These are phyloP conservation scores for Poeciliopsis retropinna DNA, from an alignment of 2,113 vertebrate species.

Conservation along the genomic window DNA sequence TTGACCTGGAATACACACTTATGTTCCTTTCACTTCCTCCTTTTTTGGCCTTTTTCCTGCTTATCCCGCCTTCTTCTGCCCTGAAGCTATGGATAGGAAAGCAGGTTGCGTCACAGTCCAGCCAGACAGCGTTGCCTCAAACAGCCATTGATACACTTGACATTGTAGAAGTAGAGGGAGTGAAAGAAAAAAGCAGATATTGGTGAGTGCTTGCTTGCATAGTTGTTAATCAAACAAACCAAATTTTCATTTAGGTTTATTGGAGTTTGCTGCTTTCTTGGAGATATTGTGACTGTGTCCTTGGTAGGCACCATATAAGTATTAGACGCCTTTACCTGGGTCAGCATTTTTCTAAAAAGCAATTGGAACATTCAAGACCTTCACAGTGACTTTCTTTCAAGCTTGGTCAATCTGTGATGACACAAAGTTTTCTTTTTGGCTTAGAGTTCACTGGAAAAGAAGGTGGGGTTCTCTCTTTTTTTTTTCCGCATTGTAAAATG, in stretches of 20 bases:
- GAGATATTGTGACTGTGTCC: not conserved
- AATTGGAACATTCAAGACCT: too few species aligned
- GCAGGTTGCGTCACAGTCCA: slow-evolving; percentile 64
- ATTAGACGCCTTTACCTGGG: too few species aligned
- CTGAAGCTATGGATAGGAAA: slow-evolving; percentile 64
- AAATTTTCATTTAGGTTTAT: slow-evolving; percentile 17
- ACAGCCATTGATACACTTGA: slow-evolving; percentile 59
- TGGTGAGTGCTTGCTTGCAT: slow-evolving; percentile 50
- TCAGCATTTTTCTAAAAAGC: not conserved
- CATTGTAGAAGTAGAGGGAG: slow-evolving; percentile 41
- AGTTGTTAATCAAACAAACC: slow-evolving; percentile 14
- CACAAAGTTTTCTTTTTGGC: not conserved
- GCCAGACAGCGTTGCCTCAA: slow-evolving; percentile 39
- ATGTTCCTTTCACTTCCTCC: slow-evolving; percentile 50
- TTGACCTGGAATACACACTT: slow-evolving; percentile 25
- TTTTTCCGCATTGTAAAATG: not conserved
- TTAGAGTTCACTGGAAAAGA: not conserved
- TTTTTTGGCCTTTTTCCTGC: slow-evolving; percentile 52
- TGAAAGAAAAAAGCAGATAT: slow-evolving; percentile 50
- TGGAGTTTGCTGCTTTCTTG: not conserved
- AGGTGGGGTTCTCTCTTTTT: accelerated
- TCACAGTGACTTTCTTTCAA: not conserved
- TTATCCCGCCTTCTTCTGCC: slow-evolving; percentile 58
- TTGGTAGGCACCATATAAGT: too few species aligned
- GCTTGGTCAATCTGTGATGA: not conserved